Evolutionary conservation across 2,888 invertebrate genomes (phyloP), one percentile per base, ranked within the genome.

Genomic region (Chymomyza amoena): DNA sequence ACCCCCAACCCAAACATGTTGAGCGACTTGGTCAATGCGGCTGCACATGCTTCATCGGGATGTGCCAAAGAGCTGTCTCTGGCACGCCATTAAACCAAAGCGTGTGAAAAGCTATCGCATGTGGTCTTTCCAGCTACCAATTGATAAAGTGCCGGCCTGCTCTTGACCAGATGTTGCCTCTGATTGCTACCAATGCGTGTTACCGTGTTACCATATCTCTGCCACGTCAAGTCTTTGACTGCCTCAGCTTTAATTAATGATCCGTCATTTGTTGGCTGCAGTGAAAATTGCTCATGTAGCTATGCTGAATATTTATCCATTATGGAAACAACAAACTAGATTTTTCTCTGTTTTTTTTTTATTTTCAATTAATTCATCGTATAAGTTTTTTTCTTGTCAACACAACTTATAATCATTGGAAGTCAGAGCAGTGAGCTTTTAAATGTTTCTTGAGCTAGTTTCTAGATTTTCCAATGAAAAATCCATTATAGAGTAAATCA

Each of bases 21-120:
- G 39, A 4, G 13, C 13, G 13, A 45, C 39, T 45, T 45, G 39
- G 39, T 45, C 39, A 45, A 45, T 45, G 39, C 13, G 13, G 39
- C 39, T 45, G 39, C 39, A 45, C 13, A 45, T 13, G 13, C 13
- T 45, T 45, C 39, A 45, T 45, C 39, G 13, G 39, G 39, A 83
- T 87, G 70, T 61, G 32, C 57, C 69, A 73, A 69, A 73, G 54
- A 56, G 51, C 45, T n/a, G 25, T 13, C 70, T 56, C 45, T 61
- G 52, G 54, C 16, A 18, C 66, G 63, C 73, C 71, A 80, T 81
- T 83, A 72, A 73, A 70, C 69, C 60, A 32, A 66, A 77, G 74
- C 87, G 85, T 82, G 82, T 87, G 87, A 82, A 87, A 68, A 71
- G 85, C 28, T 69, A 73, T 70, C 45, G 79, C 81, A 60, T 71